Percentiles rank a stretch among this genome's conserved stretches.
Conservation (phyloP, 2,888 invertebrate genomes). For the Apomyelois bistriatella region DNA sequence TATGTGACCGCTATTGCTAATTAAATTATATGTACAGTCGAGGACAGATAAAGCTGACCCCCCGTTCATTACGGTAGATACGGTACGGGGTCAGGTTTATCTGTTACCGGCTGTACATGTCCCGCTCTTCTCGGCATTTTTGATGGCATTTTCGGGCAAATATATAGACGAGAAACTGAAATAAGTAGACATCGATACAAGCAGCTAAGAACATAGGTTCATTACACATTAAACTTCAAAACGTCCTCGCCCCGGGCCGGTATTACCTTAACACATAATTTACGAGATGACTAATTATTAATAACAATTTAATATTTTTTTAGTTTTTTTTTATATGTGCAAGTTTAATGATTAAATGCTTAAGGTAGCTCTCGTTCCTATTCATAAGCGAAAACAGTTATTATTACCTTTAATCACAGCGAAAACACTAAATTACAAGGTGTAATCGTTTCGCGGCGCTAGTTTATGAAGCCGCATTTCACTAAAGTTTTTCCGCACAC, state of each 20-base stretch:
- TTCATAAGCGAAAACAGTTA: constrained; percentile 38
- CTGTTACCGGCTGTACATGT: too few species aligned
- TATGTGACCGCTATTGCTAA: too few species aligned
- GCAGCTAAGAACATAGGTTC: too few species aligned
- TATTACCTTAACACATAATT: constrained; percentile 27
- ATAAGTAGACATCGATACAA: neutral
- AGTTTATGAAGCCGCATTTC: neutral
- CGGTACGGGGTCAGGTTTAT: too few species aligned
- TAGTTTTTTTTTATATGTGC: constrained; percentile 36
- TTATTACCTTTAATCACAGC: constrained; percentile 36
- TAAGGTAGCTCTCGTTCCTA: constrained; percentile 29
- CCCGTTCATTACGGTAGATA: too few species aligned
- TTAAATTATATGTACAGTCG: too few species aligned
- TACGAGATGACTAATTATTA: constrained; percentile 32
- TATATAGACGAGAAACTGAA: neutral
- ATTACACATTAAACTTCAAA: neutral
- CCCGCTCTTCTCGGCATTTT: too few species aligned
- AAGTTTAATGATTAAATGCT: constrained; percentile 53
- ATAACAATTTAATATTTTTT: constrained; percentile 24
- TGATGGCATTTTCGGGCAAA: too few species aligned
- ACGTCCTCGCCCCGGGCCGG: constrained; percentile 28
- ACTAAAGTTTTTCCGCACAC: neutral
- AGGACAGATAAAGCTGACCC: too few species aligned
- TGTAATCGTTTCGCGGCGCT: constrained; percentile 10
- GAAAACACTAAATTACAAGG: constrained; percentile 30